Conservation (phyloP, 2,113 vertebrate genomes). For the Pipra filicauda region DNA sequence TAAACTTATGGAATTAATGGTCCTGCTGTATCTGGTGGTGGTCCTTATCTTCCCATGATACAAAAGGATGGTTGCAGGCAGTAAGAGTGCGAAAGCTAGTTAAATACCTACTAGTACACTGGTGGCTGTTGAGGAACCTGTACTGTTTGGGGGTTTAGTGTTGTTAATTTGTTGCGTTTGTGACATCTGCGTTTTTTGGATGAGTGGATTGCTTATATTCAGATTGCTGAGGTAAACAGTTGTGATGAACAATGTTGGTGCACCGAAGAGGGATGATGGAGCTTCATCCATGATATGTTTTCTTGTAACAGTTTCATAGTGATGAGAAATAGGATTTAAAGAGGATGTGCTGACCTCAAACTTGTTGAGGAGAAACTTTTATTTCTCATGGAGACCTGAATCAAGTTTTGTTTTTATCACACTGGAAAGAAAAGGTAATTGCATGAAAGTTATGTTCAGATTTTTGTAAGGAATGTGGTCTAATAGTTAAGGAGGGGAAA, state of each 20-base stretch:
- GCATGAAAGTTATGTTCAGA: neutral
- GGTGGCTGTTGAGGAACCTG: accelerated
- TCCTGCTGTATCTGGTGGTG: neutral
- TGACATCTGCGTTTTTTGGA: neutral
- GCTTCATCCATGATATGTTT: accelerated
- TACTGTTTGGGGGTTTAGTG: neutral
- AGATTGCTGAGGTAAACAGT: neutral
- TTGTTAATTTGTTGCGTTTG: neutral
- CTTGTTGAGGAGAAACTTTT: neutral
- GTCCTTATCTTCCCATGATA: neutral
- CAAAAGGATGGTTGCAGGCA: neutral
- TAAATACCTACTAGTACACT: neutral
- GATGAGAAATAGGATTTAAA: neutral
- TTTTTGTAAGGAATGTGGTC: neutral
- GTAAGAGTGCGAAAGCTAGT: neutral
- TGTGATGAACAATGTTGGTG: neutral
- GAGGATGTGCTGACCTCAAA: neutral
- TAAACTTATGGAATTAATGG: neutral
- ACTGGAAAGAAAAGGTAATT: neutral
- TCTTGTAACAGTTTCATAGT: accelerated
- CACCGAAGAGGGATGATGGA: neutral
- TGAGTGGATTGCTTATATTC: neutral
- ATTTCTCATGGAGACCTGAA: neutral
- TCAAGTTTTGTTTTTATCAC: neutral
- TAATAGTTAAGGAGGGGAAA: neutral